Evolutionary conservation across 2,888 invertebrate genomes (phyloP), one percentile per base, ranked within the genome.

Genomic region (Leptarthrus brevirostris): DNA sequence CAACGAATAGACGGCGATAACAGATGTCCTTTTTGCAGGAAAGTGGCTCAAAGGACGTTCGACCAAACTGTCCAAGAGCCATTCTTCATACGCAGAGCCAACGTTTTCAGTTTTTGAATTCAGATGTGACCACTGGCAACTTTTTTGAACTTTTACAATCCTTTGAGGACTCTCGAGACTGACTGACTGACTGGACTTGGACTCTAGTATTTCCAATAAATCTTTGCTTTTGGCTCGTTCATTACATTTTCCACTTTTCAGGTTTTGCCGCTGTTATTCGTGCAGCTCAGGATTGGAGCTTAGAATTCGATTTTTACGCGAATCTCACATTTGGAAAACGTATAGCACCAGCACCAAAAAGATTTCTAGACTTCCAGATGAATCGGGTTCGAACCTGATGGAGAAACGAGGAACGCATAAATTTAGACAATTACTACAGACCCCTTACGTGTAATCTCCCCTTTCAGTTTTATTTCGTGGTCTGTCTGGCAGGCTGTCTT

Each of bases 371-470:
- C 14, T 30, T 30, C 30, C 10, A 14, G 26, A 56, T 56, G 18
- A 56, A 56, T 56, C 14, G 56, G 8, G 18, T 16, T 56, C 56
- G 34, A 16, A 30, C 6, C 6, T 36, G 10, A 12, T 22, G 14
- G 16, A 26, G 64, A 66, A 66, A 24, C 47, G 26, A 47, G 47
- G 47, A 66, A 47, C 47, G 64, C 64, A 66, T 66, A 66, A 66
- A 66, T 66, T 66, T 24, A 44, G 47, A 44, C 64, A 66, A 66
- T 66, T 66, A 66, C 64, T 47, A 58, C 36, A 34, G 47, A 16
- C 36, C 20, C 26, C 16, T 44, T 64, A 66, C n/a, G 26, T 44
- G 47, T 20, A 66, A 66, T 66, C 24, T 66, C 40, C 40, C n/a
- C 40, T 40, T 40, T 12, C 40, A 40, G 1, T 12, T 12, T 3